Percentiles rank a stretch among this genome's conserved stretches.
These are phyloP conservation scores for Mesorhabditis belari DNA, from an alignment of 2,888 invertebrate genomes.

Conservation along the genomic window DNA sequence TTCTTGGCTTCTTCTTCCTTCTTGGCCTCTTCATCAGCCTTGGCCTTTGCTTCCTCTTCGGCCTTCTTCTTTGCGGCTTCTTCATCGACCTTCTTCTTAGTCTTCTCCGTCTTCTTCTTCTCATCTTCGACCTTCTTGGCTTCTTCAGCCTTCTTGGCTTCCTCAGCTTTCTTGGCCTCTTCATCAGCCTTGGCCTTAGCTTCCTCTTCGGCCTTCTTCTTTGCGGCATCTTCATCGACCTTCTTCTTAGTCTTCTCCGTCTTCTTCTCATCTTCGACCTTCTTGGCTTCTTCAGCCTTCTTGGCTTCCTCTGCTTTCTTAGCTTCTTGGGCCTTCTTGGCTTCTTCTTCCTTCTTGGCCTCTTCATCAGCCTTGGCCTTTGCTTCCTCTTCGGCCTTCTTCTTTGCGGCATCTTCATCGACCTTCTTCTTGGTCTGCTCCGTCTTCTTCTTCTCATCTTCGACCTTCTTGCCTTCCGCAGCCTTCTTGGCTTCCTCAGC, in stretches of 20 bases:
- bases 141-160: constrained; percentile 3
- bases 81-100: constrained; percentile 1
- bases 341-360: no score
- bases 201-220: no score
- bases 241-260: neutral
- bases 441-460: no score
- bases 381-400: neutral
- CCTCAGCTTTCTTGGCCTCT: constrained; percentile 5
- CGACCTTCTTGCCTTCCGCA: neutral
- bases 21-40: constrained; percentile 1
- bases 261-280: neutral
- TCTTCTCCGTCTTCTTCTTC: neutral
- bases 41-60: neutral
- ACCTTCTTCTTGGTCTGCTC: constrained; percentile 7
- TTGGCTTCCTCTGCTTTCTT: constrained; percentile 1
- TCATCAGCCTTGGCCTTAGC: no score
- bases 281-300: constrained; percentile 1
- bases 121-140: constrained; percentile 8
- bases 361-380: neutral
- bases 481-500: neutral
- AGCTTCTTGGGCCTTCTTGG: neutral
- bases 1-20: constrained; percentile 6
- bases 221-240: no score
- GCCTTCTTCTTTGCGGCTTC: constrained; percentile 2
- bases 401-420: constrained; percentile 1